Evolutionary conservation across 2,797 vertebrate genomes (phyloP), one percentile per base, ranked within the genome.

Genomic region (Amblyopsis hoosieri): DNA sequence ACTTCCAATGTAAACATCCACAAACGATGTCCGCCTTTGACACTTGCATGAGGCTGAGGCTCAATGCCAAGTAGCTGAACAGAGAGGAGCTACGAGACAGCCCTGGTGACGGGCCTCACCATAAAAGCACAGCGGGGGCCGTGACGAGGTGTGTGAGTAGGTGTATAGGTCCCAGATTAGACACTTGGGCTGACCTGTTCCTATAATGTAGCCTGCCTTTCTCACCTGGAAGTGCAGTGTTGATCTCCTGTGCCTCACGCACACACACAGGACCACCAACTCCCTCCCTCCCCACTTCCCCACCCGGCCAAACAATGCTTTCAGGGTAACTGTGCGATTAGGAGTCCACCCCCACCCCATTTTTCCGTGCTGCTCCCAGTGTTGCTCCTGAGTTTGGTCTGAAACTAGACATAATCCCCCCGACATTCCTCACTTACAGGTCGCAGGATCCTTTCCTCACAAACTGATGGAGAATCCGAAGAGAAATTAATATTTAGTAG

Each of bases 401-500:
- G 49, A 78, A 80, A 79, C 72, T 72, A 80, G 64, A 72, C 67
- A 53, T 12, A 47, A 72, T 60, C 64, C 66, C 63, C 55, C 65
- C 33, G 74, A 72, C 66, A 42, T 74, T 79, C 78, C 77, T 79
- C 72, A 72, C 76, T 72, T 62, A 84, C 23, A 29, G 23, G 23
- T 29, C 23, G 3, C 3, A 29, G 3, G 23, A 29, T 29, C 23
- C 3, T 29, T 29, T 29, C 23, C 80, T 74, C n/a, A 29, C 75
- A 76, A 86, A 84, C 64, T 72, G 72, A 84, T 6, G 66, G 78
- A 81, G 80, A 83, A 82, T 86, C 70, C 70, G 47, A 74, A 76
- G 83, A 85, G 77, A 82, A 68, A 79, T 59, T 33, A 67, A 77
- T 29, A 29, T 29, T 29, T 4, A 29, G 3, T 29, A 0, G 64